Percentiles rank a stretch among this genome's conserved stretches.
phyloP scores from a whole-genome alignment of 2,113 vertebrate species.

The Dasyornis broadbenti region DNA sequence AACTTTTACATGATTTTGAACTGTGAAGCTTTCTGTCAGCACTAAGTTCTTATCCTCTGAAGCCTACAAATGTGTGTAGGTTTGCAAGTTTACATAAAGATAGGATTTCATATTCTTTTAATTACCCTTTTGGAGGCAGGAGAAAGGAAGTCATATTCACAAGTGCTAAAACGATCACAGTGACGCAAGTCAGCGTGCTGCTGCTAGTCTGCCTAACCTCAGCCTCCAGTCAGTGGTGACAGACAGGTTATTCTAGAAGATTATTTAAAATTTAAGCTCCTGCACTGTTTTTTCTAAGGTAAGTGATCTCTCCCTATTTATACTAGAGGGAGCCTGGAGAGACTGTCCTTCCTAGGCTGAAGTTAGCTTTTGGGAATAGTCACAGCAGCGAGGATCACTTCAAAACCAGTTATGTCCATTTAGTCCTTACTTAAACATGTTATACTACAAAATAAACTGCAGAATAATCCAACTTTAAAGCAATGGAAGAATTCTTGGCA shows the following conservation, averaged over 20 bases:
- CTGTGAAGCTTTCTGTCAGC: background rate
- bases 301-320: background rate
- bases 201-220: background rate
- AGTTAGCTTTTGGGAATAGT: background rate
- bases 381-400: background rate
- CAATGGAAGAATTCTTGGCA: background rate
- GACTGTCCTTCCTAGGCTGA: background rate
- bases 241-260: background rate
- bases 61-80: background rate
- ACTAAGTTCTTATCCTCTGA: background rate
- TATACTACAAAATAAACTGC: background rate
- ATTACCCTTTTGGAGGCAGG: background rate
- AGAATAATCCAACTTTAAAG: background rate
- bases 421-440: background rate
- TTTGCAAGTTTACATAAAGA: background rate
- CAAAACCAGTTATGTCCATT: background rate
- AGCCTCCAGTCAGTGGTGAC: background rate
- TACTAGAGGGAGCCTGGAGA: background rate
- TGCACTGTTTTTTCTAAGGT: background rate
- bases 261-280: background rate
- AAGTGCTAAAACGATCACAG: background rate
- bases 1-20: background rate
- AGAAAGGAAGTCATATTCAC: background rate
- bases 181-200: background rate
- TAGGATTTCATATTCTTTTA: background rate